phyloP scores from a whole-genome alignment of 2,113 vertebrate genomes.

The Choloepus hoffmanni region DNA sequence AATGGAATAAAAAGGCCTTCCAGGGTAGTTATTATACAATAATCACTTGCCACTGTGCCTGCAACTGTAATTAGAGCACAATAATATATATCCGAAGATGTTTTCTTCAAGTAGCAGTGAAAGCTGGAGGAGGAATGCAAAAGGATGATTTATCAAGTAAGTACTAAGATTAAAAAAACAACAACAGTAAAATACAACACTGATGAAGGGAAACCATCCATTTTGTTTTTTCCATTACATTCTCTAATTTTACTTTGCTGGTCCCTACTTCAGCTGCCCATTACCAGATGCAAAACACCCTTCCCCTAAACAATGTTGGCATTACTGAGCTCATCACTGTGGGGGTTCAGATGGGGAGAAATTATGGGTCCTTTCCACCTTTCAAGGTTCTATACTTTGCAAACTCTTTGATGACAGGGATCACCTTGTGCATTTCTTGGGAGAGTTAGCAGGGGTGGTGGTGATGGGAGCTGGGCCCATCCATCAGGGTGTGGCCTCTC shows the following conservation, averaged over 20 bases:
- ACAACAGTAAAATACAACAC: not conserved
- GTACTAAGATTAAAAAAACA: not conserved
- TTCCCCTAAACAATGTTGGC: not conserved
- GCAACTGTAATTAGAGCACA: conserved; percentile 68
- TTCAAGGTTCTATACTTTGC: not conserved
- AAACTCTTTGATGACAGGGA: not conserved
- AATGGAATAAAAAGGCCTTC: conserved; percentile 72
- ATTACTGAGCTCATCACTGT: conserved; percentile 10
- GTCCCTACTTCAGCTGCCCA: not conserved
- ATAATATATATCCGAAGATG: conserved; percentile 16
- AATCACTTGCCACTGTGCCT: conserved; percentile 52
- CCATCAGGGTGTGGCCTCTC: not conserved
- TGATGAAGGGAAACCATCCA: not conserved
- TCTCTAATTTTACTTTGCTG: conserved; percentile 50
- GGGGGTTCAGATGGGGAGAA: not conserved
- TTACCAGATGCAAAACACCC: not conserved
- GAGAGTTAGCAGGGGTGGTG: not conserved
- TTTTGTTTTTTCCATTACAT: conserved; percentile 7
- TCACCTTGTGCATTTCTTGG: not conserved
- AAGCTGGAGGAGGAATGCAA: not conserved
- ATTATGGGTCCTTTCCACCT: not conserved
- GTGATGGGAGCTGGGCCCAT: not conserved
- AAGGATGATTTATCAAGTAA: conserved; percentile 29
- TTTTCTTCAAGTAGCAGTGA: conserved; percentile 31
- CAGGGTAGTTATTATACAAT: conserved; percentile 53